Conservation (phyloP, 2,797 vertebrate species). For the Gallinago stenura region DNA sequence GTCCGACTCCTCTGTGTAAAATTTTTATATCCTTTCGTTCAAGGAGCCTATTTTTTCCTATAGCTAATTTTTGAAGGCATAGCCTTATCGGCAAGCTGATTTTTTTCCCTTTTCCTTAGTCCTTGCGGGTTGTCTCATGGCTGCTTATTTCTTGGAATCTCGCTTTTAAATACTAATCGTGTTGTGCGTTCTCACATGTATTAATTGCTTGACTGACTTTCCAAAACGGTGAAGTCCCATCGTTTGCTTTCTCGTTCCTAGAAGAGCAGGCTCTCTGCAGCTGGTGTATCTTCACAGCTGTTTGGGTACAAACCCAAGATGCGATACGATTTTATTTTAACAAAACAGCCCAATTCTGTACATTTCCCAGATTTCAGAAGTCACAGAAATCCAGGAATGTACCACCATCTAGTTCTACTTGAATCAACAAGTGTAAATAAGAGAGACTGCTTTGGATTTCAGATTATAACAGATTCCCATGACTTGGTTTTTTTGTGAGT, state of each 20-base stretch:
- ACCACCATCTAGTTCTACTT: background rate
- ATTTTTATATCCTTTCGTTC: background rate
- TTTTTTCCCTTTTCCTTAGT: background rate
- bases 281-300: accelerated
- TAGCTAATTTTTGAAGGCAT: background rate
- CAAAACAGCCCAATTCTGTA: background rate
- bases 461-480: background rate
- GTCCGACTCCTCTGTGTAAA: accelerated
- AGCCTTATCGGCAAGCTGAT: background rate
- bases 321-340: background rate
- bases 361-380: background rate
- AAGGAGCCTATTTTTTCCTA: accelerated
- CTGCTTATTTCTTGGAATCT: background rate
- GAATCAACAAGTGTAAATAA: background rate
- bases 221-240: background rate
- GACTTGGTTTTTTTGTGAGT: background rate
- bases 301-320: background rate
- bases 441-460: background rate
- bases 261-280: background rate
- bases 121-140: background rate
- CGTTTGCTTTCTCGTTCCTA: background rate
- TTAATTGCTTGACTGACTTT: background rate
- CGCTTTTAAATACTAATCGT: background rate
- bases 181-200: background rate
- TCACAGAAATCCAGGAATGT: accelerated